Base-by-base conservation (phyloP, 2,888 invertebrate genomes). In the Nomada ruficornis region DNA sequence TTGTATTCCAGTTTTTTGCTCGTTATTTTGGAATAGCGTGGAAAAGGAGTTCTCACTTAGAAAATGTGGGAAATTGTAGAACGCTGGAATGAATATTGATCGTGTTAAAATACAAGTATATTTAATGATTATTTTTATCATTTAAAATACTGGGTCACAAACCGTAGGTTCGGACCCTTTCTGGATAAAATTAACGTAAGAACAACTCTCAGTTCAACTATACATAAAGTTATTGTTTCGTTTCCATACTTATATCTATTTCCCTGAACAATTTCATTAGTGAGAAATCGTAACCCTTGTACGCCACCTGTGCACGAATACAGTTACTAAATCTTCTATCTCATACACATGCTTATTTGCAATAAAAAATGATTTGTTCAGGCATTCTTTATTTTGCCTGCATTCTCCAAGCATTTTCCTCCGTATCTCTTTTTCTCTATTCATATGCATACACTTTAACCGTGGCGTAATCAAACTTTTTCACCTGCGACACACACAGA, bases 101-200 rank as follows among this genome's bases (percentile, higher is more conserved):
- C 36, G 5, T 36, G 36, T 36, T 7, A 36, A 36, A 36, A 7
- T 36, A 36, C 7, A 36, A 36, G 7, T 7, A 36, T 36, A 36
- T 36, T 36, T 36, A 60, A 60, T 15, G 47, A 47, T 63, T 26
- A 20, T 52, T 74, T 13, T 59, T n/a, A 11, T 36, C 36, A 26
- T 23, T n/a, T 0, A 0, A 15, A 20, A n/a, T 18, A 11, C 50
- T 83, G 90, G 92, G 89, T 90, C 91, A 44, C 9, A n/a, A 90
- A 89, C 91, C 89, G 82, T 54, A 59, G 88, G 89, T 82, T 84
- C 84, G 84, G 90, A 92, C 90, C 93, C 91, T 92, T 92, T 91
- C 93, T 80, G 65, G 93, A 93, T 52, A 93, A 92, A 93, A 69
- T 93, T 78, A 92, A 93, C 90, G 90, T 89, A 89, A 83, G 90